Base-by-base conservation (phyloP, 2,797 vertebrate genomes). In the Sylvia borin region DNA sequence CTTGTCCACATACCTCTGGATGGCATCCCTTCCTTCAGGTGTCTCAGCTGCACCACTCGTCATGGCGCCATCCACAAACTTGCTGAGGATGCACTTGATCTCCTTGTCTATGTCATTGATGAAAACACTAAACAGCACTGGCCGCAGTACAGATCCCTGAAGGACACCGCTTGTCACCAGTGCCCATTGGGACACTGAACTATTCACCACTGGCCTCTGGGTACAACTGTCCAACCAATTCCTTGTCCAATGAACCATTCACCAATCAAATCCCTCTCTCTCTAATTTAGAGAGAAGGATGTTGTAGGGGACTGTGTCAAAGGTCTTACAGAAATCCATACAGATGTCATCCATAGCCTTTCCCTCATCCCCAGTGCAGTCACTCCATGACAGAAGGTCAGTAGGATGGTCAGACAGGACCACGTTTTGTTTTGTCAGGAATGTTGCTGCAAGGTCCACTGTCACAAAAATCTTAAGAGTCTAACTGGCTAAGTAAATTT, bases 161-260 rank as follows among this genome's bases (percentile, higher is more conserved):
- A 29, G 18, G 47, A 26, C 10, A 32, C 4, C 18, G 6, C 21
- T 42, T 40, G 12, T 13, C 7, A 15, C 25, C 10, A 3, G 15
- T 19, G 12, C 20, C 40, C 47, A 40, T 4, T 0, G 1, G 31
- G n/a, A 22, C 53, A 26, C 3, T 11, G 40, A 40, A 26, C 21
- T 7, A 15, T 42, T 48, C 47, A 22, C 12, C 29, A 47, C 4
- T 19, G 24, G 12, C 2, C 15, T 47, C 34, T 47, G 40, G 17
- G 21, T 6, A 22, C 0, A 1, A 8, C 34, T 40, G 10, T 16
- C 62, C 25, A 34, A 16, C 29, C 25, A 34, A 53, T 31, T 66
- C 17, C 11, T 53, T 21, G 14, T 26, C 20, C 45, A 26, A 8
- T n/a, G 54, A 76, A 47, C 7, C 0, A 0, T 9, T 19, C 13